Conservation (phyloP, 2,113 vertebrate genomes). For the Nibea coibor region DNA sequence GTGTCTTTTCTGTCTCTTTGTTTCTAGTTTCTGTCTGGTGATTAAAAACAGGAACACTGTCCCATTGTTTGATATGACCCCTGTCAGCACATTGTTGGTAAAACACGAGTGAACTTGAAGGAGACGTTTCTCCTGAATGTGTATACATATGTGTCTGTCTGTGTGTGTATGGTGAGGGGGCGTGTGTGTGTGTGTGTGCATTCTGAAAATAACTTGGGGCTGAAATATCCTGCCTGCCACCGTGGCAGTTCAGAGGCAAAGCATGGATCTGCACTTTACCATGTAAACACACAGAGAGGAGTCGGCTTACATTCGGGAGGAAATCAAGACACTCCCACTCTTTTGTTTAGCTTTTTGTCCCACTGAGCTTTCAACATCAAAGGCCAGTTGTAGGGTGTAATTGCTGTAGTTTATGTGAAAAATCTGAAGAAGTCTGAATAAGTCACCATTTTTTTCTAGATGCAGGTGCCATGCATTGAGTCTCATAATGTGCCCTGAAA, state of each 20-base stretch:
- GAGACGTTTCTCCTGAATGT: constrained; percentile 34
- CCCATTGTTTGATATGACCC: constrained; percentile 65
- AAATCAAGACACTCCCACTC: constrained; percentile 61
- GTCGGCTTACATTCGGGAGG: constrained; percentile 55
- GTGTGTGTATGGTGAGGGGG: constrained; percentile 19
- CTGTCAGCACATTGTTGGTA: constrained; percentile 54
- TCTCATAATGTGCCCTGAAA: neutral
- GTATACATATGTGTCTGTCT: neutral
- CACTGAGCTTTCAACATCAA: constrained; percentile 52
- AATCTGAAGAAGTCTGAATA: constrained; percentile 17
- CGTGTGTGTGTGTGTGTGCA: constrained; percentile 5
- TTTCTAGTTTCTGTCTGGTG: constrained; percentile 35
- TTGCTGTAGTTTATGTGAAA: constrained; percentile 40
- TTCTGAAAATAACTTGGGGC: constrained; percentile 76
- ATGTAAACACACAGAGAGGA: constrained; percentile 62
- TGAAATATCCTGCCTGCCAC: constrained; percentile 73
- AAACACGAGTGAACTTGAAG: constrained; percentile 53
- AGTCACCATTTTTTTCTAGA: constrained; percentile 1
- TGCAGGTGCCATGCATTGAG: neutral
- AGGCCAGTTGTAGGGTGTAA: constrained; percentile 28
- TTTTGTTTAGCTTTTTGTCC: constrained; percentile 56
- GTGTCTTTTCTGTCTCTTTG: constrained; percentile 28
- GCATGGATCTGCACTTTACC: constrained; percentile 44
- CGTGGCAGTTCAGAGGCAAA: constrained; percentile 68
- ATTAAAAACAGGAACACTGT: constrained; percentile 72